These are phyloP conservation scores for Daphoenositta chrysoptera DNA, from an alignment of 2,113 vertebrate genomes.

Conservation along the genomic window DNA sequence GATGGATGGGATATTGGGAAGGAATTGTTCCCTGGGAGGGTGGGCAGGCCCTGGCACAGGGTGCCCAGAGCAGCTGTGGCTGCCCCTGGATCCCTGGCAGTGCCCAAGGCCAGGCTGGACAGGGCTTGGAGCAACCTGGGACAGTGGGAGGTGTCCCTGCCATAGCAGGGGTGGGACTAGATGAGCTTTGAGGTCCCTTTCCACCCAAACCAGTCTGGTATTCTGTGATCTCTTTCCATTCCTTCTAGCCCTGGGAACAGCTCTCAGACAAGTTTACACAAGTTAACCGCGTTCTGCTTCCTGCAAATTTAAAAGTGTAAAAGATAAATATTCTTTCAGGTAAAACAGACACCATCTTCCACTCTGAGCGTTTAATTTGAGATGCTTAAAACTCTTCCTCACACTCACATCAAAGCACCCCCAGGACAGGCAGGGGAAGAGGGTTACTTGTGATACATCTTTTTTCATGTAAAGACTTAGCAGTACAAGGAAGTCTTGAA, in stretches of 20 bases:
- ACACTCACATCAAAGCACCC: background rate
- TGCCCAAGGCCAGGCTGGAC: fast-evolving
- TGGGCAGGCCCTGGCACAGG: fast-evolving
- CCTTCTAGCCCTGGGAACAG: background rate
- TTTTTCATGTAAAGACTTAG: background rate
- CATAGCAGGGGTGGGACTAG: background rate
- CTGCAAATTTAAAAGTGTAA: background rate
- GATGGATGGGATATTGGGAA: fast-evolving
- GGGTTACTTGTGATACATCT: background rate
- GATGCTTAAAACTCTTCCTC: background rate
- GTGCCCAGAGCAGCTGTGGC: background rate
- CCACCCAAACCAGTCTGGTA: background rate
- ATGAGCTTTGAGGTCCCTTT: background rate
- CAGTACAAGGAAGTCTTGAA: background rate
- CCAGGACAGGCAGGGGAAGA: background rate
- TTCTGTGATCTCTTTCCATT: background rate
- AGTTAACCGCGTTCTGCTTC: background rate
- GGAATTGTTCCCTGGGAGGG: fast-evolving
- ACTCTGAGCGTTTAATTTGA: background rate
- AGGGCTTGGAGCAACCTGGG: fast-evolving
- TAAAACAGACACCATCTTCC: background rate
- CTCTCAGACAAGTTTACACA: constrained; percentile 16
- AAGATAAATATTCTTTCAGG: background rate
- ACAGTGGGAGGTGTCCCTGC: background rate
- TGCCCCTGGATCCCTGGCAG: background rate